Base-by-base conservation (phyloP, 2,888 invertebrate species). In the Tinea trinotella region DNA sequence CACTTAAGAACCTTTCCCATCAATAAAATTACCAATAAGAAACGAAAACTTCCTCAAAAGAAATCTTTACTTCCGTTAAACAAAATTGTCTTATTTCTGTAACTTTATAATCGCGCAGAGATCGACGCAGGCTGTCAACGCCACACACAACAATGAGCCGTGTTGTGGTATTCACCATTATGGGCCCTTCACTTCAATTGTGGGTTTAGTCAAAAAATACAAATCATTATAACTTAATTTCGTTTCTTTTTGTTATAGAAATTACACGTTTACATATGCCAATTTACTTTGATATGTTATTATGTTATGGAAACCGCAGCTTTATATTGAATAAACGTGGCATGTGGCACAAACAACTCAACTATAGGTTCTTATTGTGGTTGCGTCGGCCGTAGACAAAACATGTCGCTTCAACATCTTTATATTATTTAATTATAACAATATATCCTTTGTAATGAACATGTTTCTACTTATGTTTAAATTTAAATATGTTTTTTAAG, bases 91-190 rank as follows among this genome's bases (percentile, higher is more conserved):
- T 30, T 30, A 10, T 7, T n/a, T n/a, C n/a, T 30, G 7, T 30
- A 22, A 13, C 5, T 1, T 34, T 34, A 35, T 52, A 34, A 52
- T 52, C 35, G 30, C n/a, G n/a, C n/a, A 70, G 70, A 71, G 67
- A 65, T 68, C 64, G 73, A 74, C 71, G 71, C 75, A 80, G 72
- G 76, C 70, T 78, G 84, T 84, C 84, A 84, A 75, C 84, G 80
- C 80, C 73, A 76, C 75, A 82, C 78, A 68, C 71, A 65, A 61
- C 71, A 68, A 73, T 70, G 67, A 70, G 70, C 71, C 71, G 36
- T 75, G n/a, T n/a, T n/a, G 76, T 68, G 76, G 82, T 79, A 79
- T 76, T 74, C 73, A 71, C 80, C 81, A 83, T 79, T 79, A 83
- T 73, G 76, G 70, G 68, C 65, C 64, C 69, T 70, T 40, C 18